Conservation (phyloP, 2,113 vertebrate genomes). For the Ivindomyrus marchei region DNA sequence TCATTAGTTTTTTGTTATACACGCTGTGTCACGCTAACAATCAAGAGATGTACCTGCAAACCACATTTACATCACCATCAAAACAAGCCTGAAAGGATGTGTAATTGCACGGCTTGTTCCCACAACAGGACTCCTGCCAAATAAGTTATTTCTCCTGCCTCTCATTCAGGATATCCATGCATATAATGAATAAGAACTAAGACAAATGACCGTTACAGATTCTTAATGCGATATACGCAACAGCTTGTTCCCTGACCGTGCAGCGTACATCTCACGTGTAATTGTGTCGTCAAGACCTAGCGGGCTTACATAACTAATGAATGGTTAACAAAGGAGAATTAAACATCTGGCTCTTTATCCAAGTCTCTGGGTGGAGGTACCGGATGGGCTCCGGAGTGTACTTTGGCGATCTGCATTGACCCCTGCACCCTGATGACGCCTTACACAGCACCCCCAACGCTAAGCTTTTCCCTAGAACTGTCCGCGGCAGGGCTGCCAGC, state of each 20-base stretch:
- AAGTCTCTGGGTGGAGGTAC: not conserved
- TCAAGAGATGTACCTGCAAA: not conserved
- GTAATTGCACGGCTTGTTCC: not conserved
- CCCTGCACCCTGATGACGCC: conserved; percentile 1
- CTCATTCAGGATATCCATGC: not conserved
- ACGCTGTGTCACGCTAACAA: not conserved
- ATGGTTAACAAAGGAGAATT: not conserved
- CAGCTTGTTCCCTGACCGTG: not conserved
- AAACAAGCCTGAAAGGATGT: not conserved
- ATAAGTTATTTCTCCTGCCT: not conserved
- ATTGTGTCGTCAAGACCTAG: not conserved
- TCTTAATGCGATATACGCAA: not conserved
- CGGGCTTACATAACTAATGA: not conserved
- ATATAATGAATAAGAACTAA: not conserved
- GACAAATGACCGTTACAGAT: not conserved
- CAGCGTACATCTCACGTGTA: not conserved
- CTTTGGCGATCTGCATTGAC: conserved; percentile 4
- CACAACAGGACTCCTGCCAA: not conserved
- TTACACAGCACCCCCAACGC: not conserved
- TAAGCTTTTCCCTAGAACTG: not conserved
- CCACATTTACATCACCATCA: not conserved
- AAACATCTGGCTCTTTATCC: not conserved
- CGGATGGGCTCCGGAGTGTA: not conserved
- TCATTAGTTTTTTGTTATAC: not conserved
- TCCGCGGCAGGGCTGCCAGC: not conserved